Evolutionary conservation across 1,140 invertebrate genomes (phyloP), one percentile per base, ranked within the genome.

Genomic region (Penaeus vannamei): DNA sequence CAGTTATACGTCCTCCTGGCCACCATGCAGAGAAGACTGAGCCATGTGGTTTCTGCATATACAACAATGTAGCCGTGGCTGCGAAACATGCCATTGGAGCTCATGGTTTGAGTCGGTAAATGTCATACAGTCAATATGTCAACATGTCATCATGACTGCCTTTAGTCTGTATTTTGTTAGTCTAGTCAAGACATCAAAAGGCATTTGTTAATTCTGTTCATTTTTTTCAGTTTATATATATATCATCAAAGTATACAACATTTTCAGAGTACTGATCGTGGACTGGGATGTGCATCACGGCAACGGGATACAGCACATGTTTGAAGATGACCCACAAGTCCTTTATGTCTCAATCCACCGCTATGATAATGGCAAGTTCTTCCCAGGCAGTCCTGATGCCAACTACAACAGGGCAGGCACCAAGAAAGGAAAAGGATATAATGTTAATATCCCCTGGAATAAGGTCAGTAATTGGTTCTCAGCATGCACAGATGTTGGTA

Each of bases 241-340:
- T 53, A 53, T 53, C 53, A 53, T 53, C 12, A 10, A 53, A 53
- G 5, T 53, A 53, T 53, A 53, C 8, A 14, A 17, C 10, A 53
- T 53, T 92, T 91, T 87, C 90, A 96, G 96, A 84, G 94, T 99
- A 32, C 92, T 99, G 23, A 96, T 99, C 84, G 92, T 99, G 1
- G 98, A 99, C 93, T 99, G 98, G 97, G 98, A 99, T 93, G 95
- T 99, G 8, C 98, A 99, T 93, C 98, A 98, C 93, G 98, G 98
- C 19, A 97, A 98, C 93, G 97, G 97, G 10, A 97, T 96, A 0
- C 97, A 98, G 92, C 94, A 95, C 80, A 95, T 96, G 61, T 97
- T 98, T 92, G 95, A 97, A 92, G 92, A 95, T n/a, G 95, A 96
- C 92, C 94, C 95, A 10, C 94, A 95, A 92, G 96, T 99, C 64